phyloP scores from a whole-genome alignment of 2,797 vertebrate genomes.

The Chiloscyllium punctatum region DNA sequence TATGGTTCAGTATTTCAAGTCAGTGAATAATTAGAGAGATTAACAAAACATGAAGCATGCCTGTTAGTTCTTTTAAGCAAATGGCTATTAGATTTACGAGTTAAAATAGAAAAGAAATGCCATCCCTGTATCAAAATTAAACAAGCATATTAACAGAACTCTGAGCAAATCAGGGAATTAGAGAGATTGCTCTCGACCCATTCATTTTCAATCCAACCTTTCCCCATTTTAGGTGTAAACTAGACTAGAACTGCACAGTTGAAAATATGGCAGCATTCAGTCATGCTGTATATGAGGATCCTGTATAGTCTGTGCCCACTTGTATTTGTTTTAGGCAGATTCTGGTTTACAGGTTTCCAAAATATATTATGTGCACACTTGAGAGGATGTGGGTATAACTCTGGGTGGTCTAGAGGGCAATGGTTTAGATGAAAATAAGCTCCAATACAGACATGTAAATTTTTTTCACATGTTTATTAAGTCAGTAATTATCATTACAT shows the following conservation, averaged over 20 bases:
- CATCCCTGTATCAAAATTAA: neutral
- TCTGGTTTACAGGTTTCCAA: neutral
- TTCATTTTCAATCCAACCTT: neutral
- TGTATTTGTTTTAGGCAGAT: neutral
- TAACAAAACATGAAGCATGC: neutral
- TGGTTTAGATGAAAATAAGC: neutral
- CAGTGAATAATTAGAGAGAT: neutral
- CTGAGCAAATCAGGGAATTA: neutral
- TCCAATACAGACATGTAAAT: neutral
- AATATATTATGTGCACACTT: neutral
- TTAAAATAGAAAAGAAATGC: neutral
- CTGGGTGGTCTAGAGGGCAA: neutral
- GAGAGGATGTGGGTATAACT: neutral
- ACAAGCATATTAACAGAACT: neutral
- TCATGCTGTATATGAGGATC: neutral
- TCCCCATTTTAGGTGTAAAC: neutral
- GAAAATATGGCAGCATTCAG: neutral
- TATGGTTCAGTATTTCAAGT: neutral
- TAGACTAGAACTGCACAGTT: neutral
- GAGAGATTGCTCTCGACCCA: neutral
- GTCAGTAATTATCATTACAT: neutral
- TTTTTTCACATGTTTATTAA: neutral
- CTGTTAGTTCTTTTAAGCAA: neutral
- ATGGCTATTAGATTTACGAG: neutral
- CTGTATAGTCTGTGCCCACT: neutral